phyloP scores from a whole-genome alignment of 2,888 invertebrate genomes.

The Thymelicus sylvestris region DNA sequence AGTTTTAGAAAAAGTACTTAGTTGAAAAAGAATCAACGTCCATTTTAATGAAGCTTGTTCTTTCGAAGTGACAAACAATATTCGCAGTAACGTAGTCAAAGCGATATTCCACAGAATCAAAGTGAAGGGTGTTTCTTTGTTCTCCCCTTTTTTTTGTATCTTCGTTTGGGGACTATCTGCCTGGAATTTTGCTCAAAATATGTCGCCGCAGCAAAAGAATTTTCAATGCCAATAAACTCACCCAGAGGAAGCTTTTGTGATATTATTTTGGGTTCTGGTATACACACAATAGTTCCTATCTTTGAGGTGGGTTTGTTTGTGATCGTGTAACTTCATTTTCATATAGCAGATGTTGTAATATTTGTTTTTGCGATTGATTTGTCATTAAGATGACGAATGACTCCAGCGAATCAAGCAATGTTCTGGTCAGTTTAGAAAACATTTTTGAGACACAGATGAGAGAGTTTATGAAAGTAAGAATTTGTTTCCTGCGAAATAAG shows the following conservation, averaged over 20 bases:
- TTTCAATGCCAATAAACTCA: constrained; percentile 5
- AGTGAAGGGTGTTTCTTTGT: constrained; percentile 34
- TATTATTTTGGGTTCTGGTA: background rate
- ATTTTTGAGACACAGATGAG: no score
- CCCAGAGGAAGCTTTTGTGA: background rate
- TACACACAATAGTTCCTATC: no score
- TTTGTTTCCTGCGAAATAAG: no score
- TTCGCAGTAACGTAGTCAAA: constrained; percentile 36
- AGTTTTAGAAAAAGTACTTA: background rate
- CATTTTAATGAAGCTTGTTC: constrained; percentile 28
- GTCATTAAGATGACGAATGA: no score
- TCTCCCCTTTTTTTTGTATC: constrained; percentile 27
- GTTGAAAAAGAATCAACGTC: constrained; percentile 17
- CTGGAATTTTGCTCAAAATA: constrained; percentile 23
- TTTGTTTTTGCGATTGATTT: no score
- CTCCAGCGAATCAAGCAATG: no score
- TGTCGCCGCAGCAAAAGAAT: background rate
- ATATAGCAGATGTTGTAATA: no score
- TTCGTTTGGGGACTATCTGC: constrained; percentile 38
- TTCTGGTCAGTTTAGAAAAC: no score
- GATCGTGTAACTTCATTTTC: no score
- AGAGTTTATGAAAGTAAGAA: no score
- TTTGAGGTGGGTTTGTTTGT: no score
- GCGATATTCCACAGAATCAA: constrained; percentile 41
- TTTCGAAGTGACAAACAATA: constrained; percentile 30